These are phyloP conservation scores for Galbula dea DNA, from an alignment of 2,113 vertebrate species.

Conservation along the genomic window DNA sequence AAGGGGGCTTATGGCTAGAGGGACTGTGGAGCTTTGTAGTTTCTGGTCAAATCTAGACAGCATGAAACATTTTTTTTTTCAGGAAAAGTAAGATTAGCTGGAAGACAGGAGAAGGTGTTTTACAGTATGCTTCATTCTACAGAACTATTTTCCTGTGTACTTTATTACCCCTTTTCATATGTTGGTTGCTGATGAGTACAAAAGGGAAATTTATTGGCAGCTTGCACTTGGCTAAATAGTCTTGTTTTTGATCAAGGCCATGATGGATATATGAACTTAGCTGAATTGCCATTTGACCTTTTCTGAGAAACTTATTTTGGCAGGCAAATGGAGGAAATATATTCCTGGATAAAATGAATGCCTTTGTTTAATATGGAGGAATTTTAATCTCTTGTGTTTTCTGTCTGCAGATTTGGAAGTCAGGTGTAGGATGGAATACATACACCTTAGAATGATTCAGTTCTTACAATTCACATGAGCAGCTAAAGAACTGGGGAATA, in stretches of 20 bases:
- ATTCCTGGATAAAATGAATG: conserved; percentile 33
- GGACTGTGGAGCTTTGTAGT: neutral
- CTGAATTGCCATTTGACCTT: conserved; percentile 49
- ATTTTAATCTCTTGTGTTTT: conserved; percentile 48
- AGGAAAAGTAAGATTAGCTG: neutral
- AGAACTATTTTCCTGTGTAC: neutral
- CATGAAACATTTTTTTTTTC: neutral
- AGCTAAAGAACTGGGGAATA: neutral
- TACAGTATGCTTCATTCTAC: neutral
- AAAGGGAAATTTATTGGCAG: conserved; percentile 17
- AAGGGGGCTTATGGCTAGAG: neutral
- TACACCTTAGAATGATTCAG: neutral
- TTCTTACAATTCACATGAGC: neutral
- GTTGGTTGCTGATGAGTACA: neutral
- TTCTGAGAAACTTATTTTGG: conserved; percentile 34
- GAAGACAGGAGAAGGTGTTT: neutral
- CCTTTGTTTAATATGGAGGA: conserved; percentile 19
- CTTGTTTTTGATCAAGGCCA: neutral
- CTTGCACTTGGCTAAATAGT: neutral
- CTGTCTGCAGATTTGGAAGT: conserved; percentile 19
- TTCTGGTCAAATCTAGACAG: neutral
- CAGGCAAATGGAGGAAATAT: conserved; percentile 26
- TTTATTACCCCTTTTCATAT: neutral
- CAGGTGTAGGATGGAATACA: neutral
- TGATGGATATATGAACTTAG: conserved; percentile 22